phyloP scores from a whole-genome alignment of 1,140 invertebrate species.

The Asbolus verrucosus region DNA sequence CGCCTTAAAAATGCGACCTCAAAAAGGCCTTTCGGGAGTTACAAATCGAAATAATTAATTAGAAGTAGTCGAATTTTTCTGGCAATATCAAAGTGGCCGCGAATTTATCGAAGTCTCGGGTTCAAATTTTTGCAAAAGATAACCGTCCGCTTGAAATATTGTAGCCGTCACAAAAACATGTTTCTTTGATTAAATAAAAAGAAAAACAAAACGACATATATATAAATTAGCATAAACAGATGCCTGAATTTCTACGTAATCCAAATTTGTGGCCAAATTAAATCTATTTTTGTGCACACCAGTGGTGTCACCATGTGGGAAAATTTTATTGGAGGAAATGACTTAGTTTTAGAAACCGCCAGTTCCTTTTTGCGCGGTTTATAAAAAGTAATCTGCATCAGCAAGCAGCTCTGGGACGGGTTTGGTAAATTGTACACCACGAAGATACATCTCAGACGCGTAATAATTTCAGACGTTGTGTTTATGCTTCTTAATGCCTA shows the following conservation, averaged over 20 bases:
- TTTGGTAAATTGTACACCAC: conserved; percentile 1
- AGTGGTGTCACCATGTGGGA: neutral
- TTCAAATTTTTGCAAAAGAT: conserved; percentile 13
- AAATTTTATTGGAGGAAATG: no score
- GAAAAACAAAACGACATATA: conserved; percentile 1
- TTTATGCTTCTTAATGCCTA: conserved; percentile 31
- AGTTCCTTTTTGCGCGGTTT: no score
- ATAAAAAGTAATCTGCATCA: conserved; percentile 19
- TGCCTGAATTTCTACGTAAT: conserved; percentile 4
- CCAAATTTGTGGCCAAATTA: conserved; percentile 10
- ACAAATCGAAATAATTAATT: no score
- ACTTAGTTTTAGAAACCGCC: no score
- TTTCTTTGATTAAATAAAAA: conserved; percentile 12
- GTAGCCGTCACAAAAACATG: conserved; percentile 5
- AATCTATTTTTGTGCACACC: neutral
- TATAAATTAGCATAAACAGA: conserved; percentile 15
- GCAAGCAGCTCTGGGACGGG: neutral
- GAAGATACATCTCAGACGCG: neutral
- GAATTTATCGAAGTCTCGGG: conserved; percentile 7
- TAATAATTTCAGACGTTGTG: conserved; percentile 9
- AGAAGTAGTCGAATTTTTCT: conserved; percentile 2
- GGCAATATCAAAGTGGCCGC: neutral
- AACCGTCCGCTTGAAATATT: conserved; percentile 8
- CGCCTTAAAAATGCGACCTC: no score
- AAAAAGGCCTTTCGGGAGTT: no score